Evolutionary conservation across 2,888 invertebrate genomes (phyloP).

Genomic region (Flexamia atlantica): DNA sequence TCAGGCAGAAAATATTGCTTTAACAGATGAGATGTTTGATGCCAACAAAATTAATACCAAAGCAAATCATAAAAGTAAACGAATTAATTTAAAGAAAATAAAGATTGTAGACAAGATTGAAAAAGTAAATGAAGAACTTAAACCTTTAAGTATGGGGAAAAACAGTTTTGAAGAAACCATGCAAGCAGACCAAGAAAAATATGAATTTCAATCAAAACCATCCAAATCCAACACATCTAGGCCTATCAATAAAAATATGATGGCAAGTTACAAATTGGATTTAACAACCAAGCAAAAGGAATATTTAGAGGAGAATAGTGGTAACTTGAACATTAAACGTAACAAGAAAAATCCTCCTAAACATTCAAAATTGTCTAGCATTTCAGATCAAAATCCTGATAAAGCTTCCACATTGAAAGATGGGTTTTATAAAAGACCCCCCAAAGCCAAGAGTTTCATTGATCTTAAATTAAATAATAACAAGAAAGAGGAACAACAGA

Average conservation of each 20-base stretch:
- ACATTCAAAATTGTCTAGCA: neutral
- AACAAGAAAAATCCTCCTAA: neutral
- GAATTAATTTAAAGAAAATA: neutral
- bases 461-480: neutral
- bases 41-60: neutral
- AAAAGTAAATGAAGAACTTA: neutral
- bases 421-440: neutral
- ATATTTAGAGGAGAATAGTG: neutral
- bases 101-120: neutral
- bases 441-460: neutral
- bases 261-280: neutral
- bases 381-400: neutral
- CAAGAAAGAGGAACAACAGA: neutral
- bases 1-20: neutral
- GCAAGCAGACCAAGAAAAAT: neutral
- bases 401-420: neutral
- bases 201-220: neutral
- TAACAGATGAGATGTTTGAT: neutral
- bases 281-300: neutral
- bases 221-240: neutral
- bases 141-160: neutral
- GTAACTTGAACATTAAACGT: neutral
- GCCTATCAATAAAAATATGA: neutral
- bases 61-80: neutral
- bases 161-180: neutral